Percentiles rank a stretch among this genome's conserved stretches.
Conservation (phyloP, 2,113 vertebrate genomes). For the Ranitomeya variabilis region DNA sequence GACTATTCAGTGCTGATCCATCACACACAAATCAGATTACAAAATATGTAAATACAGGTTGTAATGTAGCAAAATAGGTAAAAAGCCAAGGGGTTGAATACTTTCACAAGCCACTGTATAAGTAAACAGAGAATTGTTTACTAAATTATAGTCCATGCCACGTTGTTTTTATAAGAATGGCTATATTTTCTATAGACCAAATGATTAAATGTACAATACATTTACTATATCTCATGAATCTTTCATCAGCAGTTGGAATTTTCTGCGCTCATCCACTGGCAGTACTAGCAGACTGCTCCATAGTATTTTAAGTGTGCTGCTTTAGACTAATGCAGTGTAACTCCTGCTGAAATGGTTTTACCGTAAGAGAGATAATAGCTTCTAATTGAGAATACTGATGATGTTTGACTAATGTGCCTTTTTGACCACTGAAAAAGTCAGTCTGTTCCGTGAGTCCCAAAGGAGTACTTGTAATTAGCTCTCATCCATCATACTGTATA, state of each 20-base stretch:
- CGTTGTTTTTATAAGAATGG: not conserved
- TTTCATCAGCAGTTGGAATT: conserved; percentile 43
- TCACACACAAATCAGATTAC: too few species aligned
- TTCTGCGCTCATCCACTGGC: conserved; percentile 22
- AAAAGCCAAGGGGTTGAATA: not conserved
- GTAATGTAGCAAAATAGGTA: not conserved
- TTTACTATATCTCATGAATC: conserved; percentile 50
- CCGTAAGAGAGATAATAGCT: conserved; percentile 57
- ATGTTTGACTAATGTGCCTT: conserved; percentile 51
- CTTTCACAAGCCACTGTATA: too few species aligned
- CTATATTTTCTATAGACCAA: conserved; percentile 19
- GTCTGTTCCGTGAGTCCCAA: conserved; percentile 42
- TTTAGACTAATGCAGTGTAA: conserved; percentile 56
- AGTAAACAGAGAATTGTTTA: not conserved
- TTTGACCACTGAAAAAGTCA: conserved; percentile 48
- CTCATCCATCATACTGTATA: conserved; percentile 54
- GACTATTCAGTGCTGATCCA: too few species aligned
- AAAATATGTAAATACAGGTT: too few species aligned
- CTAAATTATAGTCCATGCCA: not conserved
- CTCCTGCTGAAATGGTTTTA: conserved; percentile 52
- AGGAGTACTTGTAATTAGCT: conserved; percentile 54
- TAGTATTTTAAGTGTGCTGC: conserved; percentile 43
- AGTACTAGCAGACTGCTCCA: conserved; percentile 13
- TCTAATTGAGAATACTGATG: conserved; percentile 54
- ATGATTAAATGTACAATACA: conserved; percentile 35